Evolutionary conservation across 2,113 vertebrate species (phyloP).

Genomic region (Apteryx mantelli): DNA sequence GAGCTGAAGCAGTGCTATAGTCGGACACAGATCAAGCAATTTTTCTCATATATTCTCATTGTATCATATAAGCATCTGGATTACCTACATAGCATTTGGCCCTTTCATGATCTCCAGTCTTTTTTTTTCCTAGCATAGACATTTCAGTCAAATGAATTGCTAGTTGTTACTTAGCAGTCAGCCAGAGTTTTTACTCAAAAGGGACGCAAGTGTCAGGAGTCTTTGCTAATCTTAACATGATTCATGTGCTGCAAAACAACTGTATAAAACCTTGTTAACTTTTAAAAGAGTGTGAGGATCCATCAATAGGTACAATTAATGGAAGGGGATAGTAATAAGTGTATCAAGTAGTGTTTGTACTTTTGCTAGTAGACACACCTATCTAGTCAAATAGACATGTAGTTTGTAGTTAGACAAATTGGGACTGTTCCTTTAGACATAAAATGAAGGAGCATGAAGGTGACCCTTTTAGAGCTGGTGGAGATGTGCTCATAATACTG

Average conservation of each 20-base stretch:
- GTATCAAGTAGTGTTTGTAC: not conserved
- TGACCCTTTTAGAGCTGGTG: not conserved
- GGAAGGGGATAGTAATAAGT: not conserved
- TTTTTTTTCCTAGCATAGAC: not conserved
- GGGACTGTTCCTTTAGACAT: not conserved
- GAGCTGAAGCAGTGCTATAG: not conserved
- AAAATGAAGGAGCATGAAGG: not conserved
- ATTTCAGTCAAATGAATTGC: not conserved
- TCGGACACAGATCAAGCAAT: not conserved
- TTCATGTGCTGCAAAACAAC: not conserved
- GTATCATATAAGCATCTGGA: not conserved
- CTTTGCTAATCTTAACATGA: not conserved
- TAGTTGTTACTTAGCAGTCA: not conserved
- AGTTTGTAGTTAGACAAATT: not conserved
- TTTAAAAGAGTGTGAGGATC: not conserved
- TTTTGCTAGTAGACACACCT: not conserved
- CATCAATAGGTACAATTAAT: not conserved
- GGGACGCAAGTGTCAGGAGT: rapidly evolving
- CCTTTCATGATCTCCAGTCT: not conserved
- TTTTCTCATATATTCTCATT: not conserved
- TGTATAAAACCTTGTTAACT: not conserved
- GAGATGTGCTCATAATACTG: not conserved
- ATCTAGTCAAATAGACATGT: not conserved
- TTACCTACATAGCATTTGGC: not conserved
- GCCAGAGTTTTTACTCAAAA: not conserved